Evolutionary conservation across 2,113 vertebrate genomes (phyloP), one percentile per base, ranked within the genome.

Genomic region (Polypterus bichir): DNA sequence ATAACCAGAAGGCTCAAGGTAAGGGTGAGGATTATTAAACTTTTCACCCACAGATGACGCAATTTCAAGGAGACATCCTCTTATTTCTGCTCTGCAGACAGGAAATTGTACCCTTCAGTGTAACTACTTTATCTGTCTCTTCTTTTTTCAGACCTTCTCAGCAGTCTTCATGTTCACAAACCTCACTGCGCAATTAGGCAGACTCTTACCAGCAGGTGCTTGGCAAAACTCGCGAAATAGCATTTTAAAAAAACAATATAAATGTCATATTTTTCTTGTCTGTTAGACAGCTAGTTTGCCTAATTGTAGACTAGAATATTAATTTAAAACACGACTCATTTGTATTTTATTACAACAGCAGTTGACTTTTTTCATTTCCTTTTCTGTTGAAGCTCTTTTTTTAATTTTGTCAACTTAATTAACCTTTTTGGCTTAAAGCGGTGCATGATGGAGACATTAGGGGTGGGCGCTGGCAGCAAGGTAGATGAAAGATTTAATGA

Each of bases 351-450:
- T 57, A 9, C 56, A n/a, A 58, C 49, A 62, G 49, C 55, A 44
- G 45, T 9, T 55, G 10, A 64, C 59, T 61, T 49, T 44, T 52
- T 58, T 51, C 5, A 27, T 45, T 49, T 49, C 60, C 56, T 55
- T 59, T 64, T 48, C 7, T 49, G 53, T 53, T 44, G n/a, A 58
- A 61, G 46, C 44, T 68, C 55, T 59, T 59, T 53, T 49, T 48
- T 51, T 69, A 65, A 54, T 68, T 58, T 65, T 57, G 46, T 48
- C 59, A 61, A 67, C 56, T 65, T 69, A 75, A 74, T 78, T 76
- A 75, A 72, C 53, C 67, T 77, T 8, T 46, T 53, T 66, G 63
- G 63, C 63, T 65, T 70, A 6, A 27, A 57, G 27, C 6, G 9
- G 27, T 57, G 27, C 70, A 11, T 61, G 44, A 46, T 60, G 64